Base-by-base conservation (phyloP, 2,888 invertebrate species). In the Cryptocephalus primarius region DNA sequence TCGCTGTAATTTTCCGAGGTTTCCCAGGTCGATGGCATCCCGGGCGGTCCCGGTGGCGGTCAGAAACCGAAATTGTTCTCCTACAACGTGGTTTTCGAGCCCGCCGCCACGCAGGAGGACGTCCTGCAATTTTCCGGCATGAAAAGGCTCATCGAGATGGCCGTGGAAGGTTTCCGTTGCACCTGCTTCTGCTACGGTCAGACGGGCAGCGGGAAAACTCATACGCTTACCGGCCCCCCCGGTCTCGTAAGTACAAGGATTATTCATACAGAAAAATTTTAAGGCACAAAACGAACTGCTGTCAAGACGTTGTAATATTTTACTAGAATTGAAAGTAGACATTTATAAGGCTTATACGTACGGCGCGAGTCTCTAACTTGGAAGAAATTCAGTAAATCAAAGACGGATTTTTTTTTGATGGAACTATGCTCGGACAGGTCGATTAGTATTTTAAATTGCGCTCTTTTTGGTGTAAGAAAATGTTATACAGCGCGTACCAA, bases 131-230 rank as follows among this genome's bases (percentile, higher is more conserved):
- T 87, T 71, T 92, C 88, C 0, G 94, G 94, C 1, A 81, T 94
- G 50, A 92, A 89, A 64, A 77, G 88, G 43, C 80, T 95, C 11
- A 82, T 95, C 48, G 90, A 93, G 67, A 93, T 94, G 91, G 88
- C 92, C 1, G 81, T 94, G 34, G 91, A 92, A 65, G 95, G 95
- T 14, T 95, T 92, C 68, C 85, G 88, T 32, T 91, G 92, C 63
- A 95, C 95, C 1, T 88, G 87, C 31, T 90, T 95, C 71, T 95
- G 95, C 65, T 95, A 95, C 70, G 95, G 95, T 1, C 95, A 95
- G 73, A 95, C 95, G 0, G 94, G 95, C 39, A 92, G 92, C 56
- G 95, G 95, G 6, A 95, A 95, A 73, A 95, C 95, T 0, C 93
- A 94, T 66, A 95, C 95, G 0, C 77, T 95, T 46, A 94, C 94